Conservation (phyloP, 1,140 invertebrate species). For the Leptinotarsa undecemlineata region DNA sequence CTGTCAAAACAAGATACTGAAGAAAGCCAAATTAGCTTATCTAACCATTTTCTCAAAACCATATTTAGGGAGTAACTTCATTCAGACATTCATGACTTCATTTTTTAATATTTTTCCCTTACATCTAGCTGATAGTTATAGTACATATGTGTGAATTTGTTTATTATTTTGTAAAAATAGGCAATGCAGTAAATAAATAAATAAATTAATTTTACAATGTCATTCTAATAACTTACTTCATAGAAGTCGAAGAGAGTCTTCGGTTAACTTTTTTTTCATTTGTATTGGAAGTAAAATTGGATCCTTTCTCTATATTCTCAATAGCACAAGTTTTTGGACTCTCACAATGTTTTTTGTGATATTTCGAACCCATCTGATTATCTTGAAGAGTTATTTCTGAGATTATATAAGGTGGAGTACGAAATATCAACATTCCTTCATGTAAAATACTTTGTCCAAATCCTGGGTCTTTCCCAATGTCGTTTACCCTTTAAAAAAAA, state of each 20-base stretch:
- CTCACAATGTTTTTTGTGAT: slow-evolving; percentile 51
- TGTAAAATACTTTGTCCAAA: slow-evolving; percentile 94
- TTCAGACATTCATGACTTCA: too few species aligned
- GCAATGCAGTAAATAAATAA: too few species aligned
- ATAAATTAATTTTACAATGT: too few species aligned
- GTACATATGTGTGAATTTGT: too few species aligned
- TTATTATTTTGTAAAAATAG: too few species aligned
- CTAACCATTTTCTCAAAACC: too few species aligned
- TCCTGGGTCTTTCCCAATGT: slow-evolving; percentile 71
- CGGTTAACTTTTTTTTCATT: slow-evolving; percentile 47
- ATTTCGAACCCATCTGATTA: slow-evolving; percentile 41
- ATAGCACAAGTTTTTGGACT: slow-evolving; percentile 37
- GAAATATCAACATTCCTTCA: slow-evolving; percentile 84
- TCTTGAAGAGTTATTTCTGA: slow-evolving; percentile 80
- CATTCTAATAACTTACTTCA: slow-evolving; percentile 37
- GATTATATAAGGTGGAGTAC: slow-evolving; percentile 83
- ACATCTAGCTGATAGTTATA: too few species aligned
- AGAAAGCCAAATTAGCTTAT: too few species aligned
- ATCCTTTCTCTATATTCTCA: slow-evolving; percentile 37
- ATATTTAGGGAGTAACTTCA: too few species aligned
- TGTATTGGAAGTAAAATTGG: background rate
- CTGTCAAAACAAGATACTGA: too few species aligned
- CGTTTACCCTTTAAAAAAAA: slow-evolving; percentile 59
- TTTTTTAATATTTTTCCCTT: too few species aligned
- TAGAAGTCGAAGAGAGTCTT: slow-evolving; percentile 53